Evolutionary conservation across 1,140 invertebrate species (phyloP).

Genomic region (Eueides isabella): DNA sequence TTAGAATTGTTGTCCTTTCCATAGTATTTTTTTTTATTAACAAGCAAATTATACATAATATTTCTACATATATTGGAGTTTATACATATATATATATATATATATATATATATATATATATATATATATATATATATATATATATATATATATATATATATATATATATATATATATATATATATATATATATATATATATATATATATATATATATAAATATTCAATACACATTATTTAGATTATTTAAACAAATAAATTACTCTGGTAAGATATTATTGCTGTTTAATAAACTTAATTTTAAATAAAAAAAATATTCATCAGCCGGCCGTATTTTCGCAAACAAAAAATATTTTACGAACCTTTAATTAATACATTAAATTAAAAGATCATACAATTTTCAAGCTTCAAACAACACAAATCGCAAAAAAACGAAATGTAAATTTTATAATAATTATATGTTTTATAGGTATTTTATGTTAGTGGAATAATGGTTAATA

Average conservation of each 20-base stretch:
- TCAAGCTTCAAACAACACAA: constrained; percentile 1
- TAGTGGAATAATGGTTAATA: background rate
- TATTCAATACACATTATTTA: no score
- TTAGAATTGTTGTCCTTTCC: background rate
- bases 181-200: no score
- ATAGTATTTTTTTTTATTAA: background rate
- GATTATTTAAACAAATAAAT: no score
- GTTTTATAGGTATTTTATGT: background rate
- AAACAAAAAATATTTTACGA: background rate
- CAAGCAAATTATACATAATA: no score
- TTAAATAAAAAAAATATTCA: background rate
- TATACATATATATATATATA: no score
- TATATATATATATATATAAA: no score
- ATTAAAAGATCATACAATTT: background rate
- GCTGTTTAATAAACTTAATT: background rate
- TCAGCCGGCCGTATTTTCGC: background rate
- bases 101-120: no score
- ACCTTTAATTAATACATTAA: background rate
- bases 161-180: no score
- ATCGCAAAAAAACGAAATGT: background rate
- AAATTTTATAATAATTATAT: background rate
- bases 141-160: no score
- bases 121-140: no score
- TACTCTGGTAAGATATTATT: no score
- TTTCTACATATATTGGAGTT: no score